Evolutionary conservation across 2,888 invertebrate species (phyloP), one percentile per base, ranked within the genome.

Genomic region (Hypolimnas misippus): DNA sequence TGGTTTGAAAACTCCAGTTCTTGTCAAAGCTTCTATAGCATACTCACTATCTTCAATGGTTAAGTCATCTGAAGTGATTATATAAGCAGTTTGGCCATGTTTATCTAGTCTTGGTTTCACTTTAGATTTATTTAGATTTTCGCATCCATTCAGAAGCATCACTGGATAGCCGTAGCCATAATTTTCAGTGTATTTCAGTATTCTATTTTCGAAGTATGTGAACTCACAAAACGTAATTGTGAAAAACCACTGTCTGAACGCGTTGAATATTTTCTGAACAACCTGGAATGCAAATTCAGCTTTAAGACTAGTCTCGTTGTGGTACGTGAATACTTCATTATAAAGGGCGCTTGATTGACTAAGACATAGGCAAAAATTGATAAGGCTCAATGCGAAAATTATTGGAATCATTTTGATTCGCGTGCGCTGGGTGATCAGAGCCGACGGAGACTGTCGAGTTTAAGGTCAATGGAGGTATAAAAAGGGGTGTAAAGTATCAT

Each of bases 161-260:
- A 90, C 86, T 50, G 91, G 87, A 64, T 89, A 87, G 35, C 89
- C 89, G 62, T 83, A 68, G 2, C 78, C 84, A 63, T 77, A 83
- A 53, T 79, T 88, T 70, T 91, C 89, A 0, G 84, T 88, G 66
- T 87, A 87, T 71, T 87, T 88, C 7, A 92, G 73, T 33, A 92
- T 86, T 68, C 86, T 82, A 68, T 89, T 92, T 61, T 92, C 92
- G 57, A 91, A 89, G 66, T 89, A 89, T 5, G 90, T 89, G 68
- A 90, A 91, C 17, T 92, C 87, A 66, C 91, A 91, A 65, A 89
- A 89, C 2, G 88, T 88, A 38, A 91, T 74, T 0, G 92, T 92
- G 64, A 87, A 91, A 65, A 82, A 91, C 89, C 90, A 89, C 67
- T 89, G 89, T 0, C 76, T 76, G 74, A 90, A 90, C 0, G 87